Conservation (phyloP, 2,888 invertebrate species). For the Phalangium opilio region DNA sequence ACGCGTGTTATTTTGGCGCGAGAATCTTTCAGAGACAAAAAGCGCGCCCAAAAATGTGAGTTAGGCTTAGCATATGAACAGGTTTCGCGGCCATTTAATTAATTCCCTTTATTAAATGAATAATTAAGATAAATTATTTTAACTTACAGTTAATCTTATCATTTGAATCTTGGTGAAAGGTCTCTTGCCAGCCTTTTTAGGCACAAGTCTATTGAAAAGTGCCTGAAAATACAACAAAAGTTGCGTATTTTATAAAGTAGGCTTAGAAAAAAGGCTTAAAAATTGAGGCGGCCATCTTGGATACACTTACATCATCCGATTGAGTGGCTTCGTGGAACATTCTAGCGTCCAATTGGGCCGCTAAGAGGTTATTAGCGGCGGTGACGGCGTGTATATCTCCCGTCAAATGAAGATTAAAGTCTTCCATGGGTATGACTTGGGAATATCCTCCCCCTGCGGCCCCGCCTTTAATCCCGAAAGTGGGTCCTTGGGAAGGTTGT, state of each 20-base stretch:
- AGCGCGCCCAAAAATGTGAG: too few relatives aligned
- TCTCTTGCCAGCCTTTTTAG: conserved; percentile 58
- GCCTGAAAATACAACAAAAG: conserved; percentile 38
- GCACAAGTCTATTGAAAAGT: conserved; percentile 75
- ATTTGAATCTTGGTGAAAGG: conserved; percentile 77
- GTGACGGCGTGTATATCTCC: conserved; percentile 98
- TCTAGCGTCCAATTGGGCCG: conserved; percentile 90
- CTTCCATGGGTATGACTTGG: conserved; percentile 96
- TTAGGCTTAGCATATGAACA: too few relatives aligned
- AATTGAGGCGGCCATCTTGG: too few relatives aligned
- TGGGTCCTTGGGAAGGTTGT: conserved; percentile 97
- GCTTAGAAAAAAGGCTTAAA: too few relatives aligned
- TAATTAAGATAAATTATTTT: too few relatives aligned
- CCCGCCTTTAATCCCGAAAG: conserved; percentile 89
- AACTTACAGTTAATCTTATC: conserved; percentile 38
- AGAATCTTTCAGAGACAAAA: too few relatives aligned
- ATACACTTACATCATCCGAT: conserved; percentile 48
- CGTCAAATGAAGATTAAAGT: conserved; percentile 83
- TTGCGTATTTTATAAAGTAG: too few relatives aligned
- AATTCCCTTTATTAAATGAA: too few relatives aligned
- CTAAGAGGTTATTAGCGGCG: conserved; percentile 91
- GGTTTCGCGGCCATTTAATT: too few relatives aligned
- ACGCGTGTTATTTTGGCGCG: too few relatives aligned
- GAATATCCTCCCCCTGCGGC: conserved; percentile 98
- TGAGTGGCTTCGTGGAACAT: conserved; percentile 95